Conservation (phyloP, 2,113 vertebrate genomes). For the Eudorcas thomsonii region DNA sequence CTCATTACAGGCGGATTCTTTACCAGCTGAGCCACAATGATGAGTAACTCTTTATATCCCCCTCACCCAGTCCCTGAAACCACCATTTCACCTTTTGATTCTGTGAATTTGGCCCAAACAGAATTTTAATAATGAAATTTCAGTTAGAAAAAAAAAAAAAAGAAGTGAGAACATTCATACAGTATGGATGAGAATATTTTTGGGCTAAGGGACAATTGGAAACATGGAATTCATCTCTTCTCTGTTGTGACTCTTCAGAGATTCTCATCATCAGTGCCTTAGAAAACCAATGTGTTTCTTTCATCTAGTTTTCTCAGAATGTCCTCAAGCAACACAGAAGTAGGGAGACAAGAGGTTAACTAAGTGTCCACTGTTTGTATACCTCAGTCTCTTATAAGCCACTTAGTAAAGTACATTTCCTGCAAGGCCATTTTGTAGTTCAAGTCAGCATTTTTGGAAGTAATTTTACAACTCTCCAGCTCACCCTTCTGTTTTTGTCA, state of each 20-base stretch:
- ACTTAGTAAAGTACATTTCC: neutral
- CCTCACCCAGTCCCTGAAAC: neutral
- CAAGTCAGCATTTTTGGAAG: neutral
- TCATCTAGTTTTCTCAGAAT: neutral
- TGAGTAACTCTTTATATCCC: neutral
- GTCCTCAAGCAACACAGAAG: neutral
- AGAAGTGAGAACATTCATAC: neutral
- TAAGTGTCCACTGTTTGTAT: neutral
- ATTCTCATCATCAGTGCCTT: neutral
- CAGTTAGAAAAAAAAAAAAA: neutral
- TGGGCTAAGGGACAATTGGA: neutral
- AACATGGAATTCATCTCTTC: neutral
- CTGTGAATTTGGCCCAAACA: neutral
- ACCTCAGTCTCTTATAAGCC: neutral
- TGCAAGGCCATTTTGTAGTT: neutral
- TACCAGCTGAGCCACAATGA: neutral
- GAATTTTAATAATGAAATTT: neutral
- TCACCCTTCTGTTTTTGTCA: constrained; percentile 7
- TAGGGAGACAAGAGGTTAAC: neutral
- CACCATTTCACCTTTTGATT: neutral
- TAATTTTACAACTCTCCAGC: neutral
- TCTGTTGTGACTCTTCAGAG: neutral
- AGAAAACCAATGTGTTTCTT: neutral
- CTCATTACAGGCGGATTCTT: neutral
- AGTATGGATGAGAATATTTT: neutral